Conservation (phyloP, 2,113 vertebrate genomes). For the Otocyon megalotis region DNA sequence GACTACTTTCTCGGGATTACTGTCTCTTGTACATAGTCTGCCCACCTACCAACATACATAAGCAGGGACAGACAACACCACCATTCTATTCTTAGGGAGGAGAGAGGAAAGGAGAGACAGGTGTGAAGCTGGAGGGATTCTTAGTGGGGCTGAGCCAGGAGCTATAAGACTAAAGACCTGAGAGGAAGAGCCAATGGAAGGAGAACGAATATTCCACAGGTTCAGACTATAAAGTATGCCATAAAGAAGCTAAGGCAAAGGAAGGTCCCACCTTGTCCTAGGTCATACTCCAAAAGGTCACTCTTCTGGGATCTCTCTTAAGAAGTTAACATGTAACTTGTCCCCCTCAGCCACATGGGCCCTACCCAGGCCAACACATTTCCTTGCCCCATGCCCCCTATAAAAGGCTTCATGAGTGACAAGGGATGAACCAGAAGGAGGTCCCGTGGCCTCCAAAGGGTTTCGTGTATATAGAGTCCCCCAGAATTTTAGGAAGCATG, state of each 20-base stretch:
- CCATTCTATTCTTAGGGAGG: neutral
- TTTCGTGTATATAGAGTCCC: neutral
- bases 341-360: neutral
- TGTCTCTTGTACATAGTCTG: neutral
- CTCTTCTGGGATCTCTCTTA: neutral
- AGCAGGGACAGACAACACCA: neutral
- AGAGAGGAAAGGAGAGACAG: neutral
- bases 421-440: neutral
- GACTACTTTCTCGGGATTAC: neutral
- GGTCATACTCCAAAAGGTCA: neutral
- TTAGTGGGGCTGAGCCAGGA: neutral
- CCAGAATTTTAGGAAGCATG: constrained; percentile 15
- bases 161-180: neutral
- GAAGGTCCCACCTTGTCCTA: neutral
- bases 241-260: constrained; percentile 9
- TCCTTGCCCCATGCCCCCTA: neutral
- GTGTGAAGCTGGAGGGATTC: neutral
- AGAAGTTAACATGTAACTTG: neutral
- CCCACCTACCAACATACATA: neutral
- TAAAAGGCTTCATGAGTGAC: neutral
- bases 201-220: neutral
- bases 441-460: neutral
- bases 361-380: neutral
- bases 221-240: neutral
- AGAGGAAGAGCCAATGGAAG: neutral